phyloP scores from a whole-genome alignment of 2,888 invertebrate genomes.

The Hypselothyrea guttata region DNA sequence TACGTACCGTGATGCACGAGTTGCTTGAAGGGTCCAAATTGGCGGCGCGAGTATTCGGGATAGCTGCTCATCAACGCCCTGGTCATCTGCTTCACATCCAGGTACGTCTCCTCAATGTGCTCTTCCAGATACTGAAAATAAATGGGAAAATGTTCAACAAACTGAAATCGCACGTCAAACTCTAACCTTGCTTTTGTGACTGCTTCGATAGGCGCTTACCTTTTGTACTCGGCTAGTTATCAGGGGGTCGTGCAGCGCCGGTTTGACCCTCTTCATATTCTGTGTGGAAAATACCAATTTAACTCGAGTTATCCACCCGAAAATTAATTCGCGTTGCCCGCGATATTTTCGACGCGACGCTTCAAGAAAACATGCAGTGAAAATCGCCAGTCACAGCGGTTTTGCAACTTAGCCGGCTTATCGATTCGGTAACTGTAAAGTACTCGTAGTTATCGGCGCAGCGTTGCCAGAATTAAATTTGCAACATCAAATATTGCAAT shows the following conservation, averaged over 20 bases:
- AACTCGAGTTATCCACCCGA: constrained; percentile 33
- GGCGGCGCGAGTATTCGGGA: constrained; percentile 91
- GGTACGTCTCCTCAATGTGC: constrained; percentile 90
- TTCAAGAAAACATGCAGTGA: constrained; percentile 27
- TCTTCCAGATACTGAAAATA: constrained; percentile 86
- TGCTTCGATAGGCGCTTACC: constrained; percentile 65
- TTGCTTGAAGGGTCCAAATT: constrained; percentile 89
- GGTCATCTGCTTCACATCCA: constrained; percentile 93
- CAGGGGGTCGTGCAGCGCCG: constrained; percentile 83
- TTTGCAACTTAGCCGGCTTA: too few relatives aligned
- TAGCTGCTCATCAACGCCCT: constrained; percentile 89
- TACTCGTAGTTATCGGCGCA: too few relatives aligned
- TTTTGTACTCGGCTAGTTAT: constrained; percentile 86
- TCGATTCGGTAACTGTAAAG: too few relatives aligned
- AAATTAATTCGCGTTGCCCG: constrained; percentile 41
- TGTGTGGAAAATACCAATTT: constrained; percentile 25
- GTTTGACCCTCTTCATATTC: constrained; percentile 79
- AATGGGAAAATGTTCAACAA: constrained; percentile 8
- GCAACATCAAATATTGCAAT: too few relatives aligned
- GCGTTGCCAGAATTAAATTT: too few relatives aligned
- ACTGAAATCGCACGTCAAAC: constrained; percentile 16
- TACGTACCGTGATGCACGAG: constrained; percentile 87
- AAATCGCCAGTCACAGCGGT: constrained; percentile 19
- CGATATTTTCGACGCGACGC: constrained; percentile 54
- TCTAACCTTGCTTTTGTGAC: constrained; percentile 59